These are phyloP conservation scores for Prionailurus bengalensis DNA, from an alignment of 2,113 vertebrate species.

Conservation along the genomic window DNA sequence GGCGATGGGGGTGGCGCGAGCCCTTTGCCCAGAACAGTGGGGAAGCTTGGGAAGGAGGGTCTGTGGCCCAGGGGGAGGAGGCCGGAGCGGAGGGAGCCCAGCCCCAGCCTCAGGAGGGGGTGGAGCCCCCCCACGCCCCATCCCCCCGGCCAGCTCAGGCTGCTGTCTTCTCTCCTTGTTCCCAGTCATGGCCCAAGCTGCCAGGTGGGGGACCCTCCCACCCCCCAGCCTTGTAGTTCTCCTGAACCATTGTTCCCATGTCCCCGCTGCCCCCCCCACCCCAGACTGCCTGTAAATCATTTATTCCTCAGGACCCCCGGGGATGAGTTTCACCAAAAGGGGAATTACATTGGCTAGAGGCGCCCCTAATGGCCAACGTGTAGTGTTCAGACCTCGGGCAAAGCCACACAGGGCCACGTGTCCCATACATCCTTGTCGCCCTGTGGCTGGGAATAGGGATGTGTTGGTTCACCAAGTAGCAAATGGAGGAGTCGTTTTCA, in stretches of 20 bases:
- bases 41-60: neutral
- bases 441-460: fast-evolving
- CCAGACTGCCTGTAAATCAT: neutral
- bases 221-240: neutral
- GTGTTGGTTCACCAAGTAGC: too few species aligned
- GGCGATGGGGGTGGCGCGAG: fast-evolving
- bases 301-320: neutral
- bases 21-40: neutral
- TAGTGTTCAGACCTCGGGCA: fast-evolving
- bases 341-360: fast-evolving
- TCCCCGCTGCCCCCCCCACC: too few species aligned
- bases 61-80: too few species aligned
- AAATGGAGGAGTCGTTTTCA: fast-evolving
- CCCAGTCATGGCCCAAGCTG: neutral
- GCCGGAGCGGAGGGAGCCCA: too few species aligned
- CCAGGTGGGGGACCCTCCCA: fast-evolving
- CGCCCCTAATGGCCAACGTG: neutral
- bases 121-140: neutral
- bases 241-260: fast-evolving
- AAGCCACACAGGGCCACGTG: neutral
- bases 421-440: fast-evolving
- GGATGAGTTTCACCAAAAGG: neutral
- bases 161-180: neutral
- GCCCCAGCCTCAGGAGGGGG: neutral
- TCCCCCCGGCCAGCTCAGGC: neutral